phyloP scores from a whole-genome alignment of 2,113 vertebrate species.

The Australoheros scitulus region DNA sequence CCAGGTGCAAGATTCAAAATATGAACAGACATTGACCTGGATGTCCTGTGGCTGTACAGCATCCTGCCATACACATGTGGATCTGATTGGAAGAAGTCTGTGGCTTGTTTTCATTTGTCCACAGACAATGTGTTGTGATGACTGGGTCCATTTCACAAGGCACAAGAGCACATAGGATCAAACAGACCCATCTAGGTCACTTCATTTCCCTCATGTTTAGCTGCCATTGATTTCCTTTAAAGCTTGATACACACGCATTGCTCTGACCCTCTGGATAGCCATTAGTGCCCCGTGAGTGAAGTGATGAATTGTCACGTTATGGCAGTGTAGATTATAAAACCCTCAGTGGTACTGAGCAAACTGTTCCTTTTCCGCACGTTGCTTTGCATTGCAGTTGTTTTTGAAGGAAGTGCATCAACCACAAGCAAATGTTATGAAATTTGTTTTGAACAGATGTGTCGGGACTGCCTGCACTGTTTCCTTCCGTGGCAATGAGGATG shows the following conservation, averaged over 20 bases:
- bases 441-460: constrained; percentile 5
- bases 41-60: constrained; percentile 47
- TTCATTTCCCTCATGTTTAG: constrained; percentile 72
- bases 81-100: constrained; percentile 55
- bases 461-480: constrained; percentile 2
- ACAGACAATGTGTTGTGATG: constrained; percentile 40
- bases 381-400: background rate
- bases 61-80: constrained; percentile 62
- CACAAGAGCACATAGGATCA: constrained; percentile 31
- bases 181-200: constrained; percentile 64
- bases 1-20: constrained; percentile 25
- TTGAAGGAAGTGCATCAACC: background rate
- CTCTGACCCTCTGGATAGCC: constrained; percentile 73
- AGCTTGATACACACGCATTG: constrained; percentile 55
- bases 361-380: background rate
- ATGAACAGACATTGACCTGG: constrained; percentile 40
- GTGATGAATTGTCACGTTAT: constrained; percentile 48
- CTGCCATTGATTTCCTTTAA: constrained; percentile 79
- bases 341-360: background rate
- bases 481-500: background rate
- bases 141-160: constrained; percentile 40
- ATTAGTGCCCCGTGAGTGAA: constrained; percentile 68
- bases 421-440: background rate
- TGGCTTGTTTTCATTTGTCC: constrained; percentile 45
- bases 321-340: background rate